Base-by-base conservation (phyloP, 2,113 vertebrate genomes). In the Scatophagus argus region DNA sequence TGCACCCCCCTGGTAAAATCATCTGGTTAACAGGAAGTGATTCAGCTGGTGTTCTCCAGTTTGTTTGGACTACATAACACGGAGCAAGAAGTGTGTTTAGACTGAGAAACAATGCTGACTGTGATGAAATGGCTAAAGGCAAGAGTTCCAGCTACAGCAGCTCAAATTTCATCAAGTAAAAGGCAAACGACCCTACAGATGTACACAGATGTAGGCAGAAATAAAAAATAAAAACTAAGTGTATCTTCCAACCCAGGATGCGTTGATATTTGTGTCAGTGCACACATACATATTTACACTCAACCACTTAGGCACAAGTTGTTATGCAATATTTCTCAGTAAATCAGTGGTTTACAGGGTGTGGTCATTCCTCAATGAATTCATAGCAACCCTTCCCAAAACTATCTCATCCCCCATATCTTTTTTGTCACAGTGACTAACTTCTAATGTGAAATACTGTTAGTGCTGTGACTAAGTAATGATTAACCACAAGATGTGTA, bases 381-480 rank as follows among this genome's bases (percentile, higher is more conserved):
- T 75, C 6, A 74, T 27, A 78, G 43, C 46, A 73, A 46, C 81
- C 72, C 73, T 71, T 87, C 81, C 79, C 62, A 60, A 60, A 81
- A 59, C 62, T 54, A 41, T 74, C 36, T 49, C 74, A 38, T 43
- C 72, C 64, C 27, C 43, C 72, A 27, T 78, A 19, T 32, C 81
- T 59, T 79, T 82, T 77, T 17, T 11, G 41, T 65, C 44, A 70
- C 36, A 69, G 34, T 82, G 74, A 81, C 60, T 77, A 49, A 86
- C 56, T 36, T 47, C n/a, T 55, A 32, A 55, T 74, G 63, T 51
- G 52, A 77, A 32, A 77, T 56, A n/a, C n/a, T n/a, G n/a, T n/a
- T n/a, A n/a, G 88, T 86, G 83, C 55, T 32, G 14, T 70, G 70
- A 83, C 61, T 78, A 46, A 77, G 55, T 69, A 81, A 87, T 89